Evolutionary conservation across 2,797 vertebrate genomes (phyloP).

Genomic region (Mus spretus): DNA sequence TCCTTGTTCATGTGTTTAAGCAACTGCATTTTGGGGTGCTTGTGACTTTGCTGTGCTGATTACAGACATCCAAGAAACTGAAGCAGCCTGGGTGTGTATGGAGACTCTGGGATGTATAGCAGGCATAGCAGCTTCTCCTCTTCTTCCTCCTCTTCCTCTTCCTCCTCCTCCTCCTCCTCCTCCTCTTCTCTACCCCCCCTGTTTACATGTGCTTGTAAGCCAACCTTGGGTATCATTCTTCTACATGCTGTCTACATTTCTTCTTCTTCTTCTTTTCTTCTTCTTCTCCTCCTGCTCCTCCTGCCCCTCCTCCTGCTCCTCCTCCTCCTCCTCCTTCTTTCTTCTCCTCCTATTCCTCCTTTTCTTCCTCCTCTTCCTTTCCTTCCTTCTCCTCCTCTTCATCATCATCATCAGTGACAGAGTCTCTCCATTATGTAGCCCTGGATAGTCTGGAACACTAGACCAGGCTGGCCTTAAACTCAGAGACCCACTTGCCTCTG

Average conservation of each 20-base stretch:
- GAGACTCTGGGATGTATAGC: neutral
- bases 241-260: rapidly evolving
- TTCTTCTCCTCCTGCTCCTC: too few species aligned
- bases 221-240: too few species aligned
- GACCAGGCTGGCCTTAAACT: neutral
- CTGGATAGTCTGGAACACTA: neutral
- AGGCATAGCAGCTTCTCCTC: neutral
- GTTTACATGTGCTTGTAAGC: too few species aligned
- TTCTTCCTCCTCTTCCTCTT: too few species aligned
- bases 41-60: neutral
- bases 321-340: too few species aligned
- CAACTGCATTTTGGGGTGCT: neutral
- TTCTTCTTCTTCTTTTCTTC: too few species aligned
- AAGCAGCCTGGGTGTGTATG: neutral
- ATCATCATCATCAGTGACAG: neutral
- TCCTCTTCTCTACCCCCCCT: too few species aligned
- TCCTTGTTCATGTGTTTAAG: neutral
- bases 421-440: neutral
- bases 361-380: too few species aligned
- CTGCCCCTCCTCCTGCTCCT: too few species aligned
- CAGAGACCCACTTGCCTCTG: neutral
- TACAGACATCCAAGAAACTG: neutral
- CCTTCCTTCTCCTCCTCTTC: too few species aligned
- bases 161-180: too few species aligned
- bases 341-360: too few species aligned